Evolutionary conservation across 1,140 invertebrate species (phyloP), one percentile per base, ranked within the genome.

Genomic region (Pogonus chalceus): DNA sequence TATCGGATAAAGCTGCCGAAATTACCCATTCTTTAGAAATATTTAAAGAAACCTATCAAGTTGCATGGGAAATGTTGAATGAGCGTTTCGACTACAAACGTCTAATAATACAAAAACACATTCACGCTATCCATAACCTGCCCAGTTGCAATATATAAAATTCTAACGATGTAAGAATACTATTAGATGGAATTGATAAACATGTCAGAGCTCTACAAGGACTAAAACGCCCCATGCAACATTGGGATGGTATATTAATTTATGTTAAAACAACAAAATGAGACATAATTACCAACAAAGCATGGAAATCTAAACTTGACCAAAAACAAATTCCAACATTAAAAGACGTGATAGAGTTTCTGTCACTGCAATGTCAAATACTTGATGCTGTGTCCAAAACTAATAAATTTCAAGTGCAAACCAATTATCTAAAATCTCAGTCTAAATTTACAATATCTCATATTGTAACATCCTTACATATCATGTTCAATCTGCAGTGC

Each of bases 21-120:
- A 31, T 55, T 65, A 20, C 63, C 31, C 39, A 59, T 35, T 55
- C 63, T n/a, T 53, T 70, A 3, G 57, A 65, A 51, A 57, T 63
- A 3, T 64, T 62, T 0, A 60, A 62, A 9, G 55, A 52, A 18
- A 72, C 70, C 59, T 72, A 71, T 54, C 7, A 35, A 66, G 24
- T 56, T 72, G 35, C 63, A 64, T 39, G n/a, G n/a, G n/a, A n/a
- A n/a, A n/a, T n/a, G n/a, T n/a, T n/a, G n/a, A n/a, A n/a, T n/a
- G 54, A 62, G 20, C 57, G 67, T 18, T 73, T 65, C 51, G 63
- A 71, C 16, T 68, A 69, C 54, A 65, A 64, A 53, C 21, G 63
- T 35, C 23, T 68, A 35, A 66, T 67, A 20, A 56, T 69, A 16
- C 60, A 65, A 26, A 62, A 60, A 16, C 65, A 72, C 54, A 59